Evolutionary conservation across 2,888 invertebrate species (phyloP).

Genomic region (Cybosia mesomella): DNA sequence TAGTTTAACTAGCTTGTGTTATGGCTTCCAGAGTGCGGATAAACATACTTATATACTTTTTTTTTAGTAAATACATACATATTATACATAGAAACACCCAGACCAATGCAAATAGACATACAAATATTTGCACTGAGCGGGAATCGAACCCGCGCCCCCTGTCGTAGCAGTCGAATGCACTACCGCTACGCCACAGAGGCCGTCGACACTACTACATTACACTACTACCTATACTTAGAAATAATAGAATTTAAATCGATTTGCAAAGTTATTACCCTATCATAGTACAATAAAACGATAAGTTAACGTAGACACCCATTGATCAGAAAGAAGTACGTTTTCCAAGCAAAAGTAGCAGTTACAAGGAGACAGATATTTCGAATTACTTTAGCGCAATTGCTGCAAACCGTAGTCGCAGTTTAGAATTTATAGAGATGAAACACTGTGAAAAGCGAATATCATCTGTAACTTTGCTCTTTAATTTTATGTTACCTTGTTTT

Average conservation of each 20-base stretch:
- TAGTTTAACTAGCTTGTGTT: too few relatives aligned
- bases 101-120: too few relatives aligned
- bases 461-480: not conserved
- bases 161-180: too few relatives aligned
- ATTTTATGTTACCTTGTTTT: not conserved
- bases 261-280: not conserved
- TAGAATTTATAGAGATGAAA: slow-evolving; percentile 12
- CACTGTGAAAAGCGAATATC: not conserved
- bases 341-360: slow-evolving; percentile 16
- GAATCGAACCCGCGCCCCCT: too few relatives aligned
- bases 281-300: slow-evolving; percentile 16
- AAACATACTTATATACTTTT: too few relatives aligned
- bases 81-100: too few relatives aligned
- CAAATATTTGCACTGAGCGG: too few relatives aligned
- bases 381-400: slow-evolving; percentile 34
- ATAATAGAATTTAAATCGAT: not conserved
- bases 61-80: too few relatives aligned
- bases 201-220: too few relatives aligned
- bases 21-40: too few relatives aligned
- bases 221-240: not conserved
- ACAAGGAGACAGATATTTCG: slow-evolving; percentile 21
- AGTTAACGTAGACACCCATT: slow-evolving; percentile 14
- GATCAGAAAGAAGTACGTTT: slow-evolving; percentile 22
- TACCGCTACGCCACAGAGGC: too few relatives aligned
- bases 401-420: slow-evolving; percentile 30